These are phyloP conservation scores for Cephalopholis sonnerati DNA, from an alignment of 2,113 vertebrate genomes.

Conservation along the genomic window DNA sequence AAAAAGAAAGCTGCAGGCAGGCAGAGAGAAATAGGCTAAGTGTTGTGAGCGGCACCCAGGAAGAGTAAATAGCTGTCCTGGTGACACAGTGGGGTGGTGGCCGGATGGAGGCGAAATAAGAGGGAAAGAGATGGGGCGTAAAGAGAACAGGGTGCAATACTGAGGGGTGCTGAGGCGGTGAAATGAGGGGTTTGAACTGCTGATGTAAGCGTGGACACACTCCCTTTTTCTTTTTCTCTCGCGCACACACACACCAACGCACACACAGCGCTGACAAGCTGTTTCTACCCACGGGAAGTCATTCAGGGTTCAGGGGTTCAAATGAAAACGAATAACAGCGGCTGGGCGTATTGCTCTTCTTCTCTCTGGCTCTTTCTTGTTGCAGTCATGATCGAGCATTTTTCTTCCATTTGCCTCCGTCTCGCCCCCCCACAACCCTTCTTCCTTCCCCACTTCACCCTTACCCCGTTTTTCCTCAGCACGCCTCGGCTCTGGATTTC, in stretches of 20 bases:
- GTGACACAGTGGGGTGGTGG: conserved; percentile 57
- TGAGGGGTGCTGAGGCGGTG: conserved; percentile 82
- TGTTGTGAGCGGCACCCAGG: conserved; percentile 34
- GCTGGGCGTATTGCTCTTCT: conserved; percentile 52
- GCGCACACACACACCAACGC: conserved; percentile 19
- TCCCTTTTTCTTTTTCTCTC: conserved; percentile 41
- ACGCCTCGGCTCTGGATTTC: conserved; percentile 49
- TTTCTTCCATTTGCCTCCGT: conserved; percentile 31
- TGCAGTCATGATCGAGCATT: conserved; percentile 55
- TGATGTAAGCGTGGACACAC: conserved; percentile 79
- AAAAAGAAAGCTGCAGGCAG: conserved; percentile 30
- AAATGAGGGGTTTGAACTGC: conserved; percentile 79
- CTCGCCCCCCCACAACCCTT: not conserved
- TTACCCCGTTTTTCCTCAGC: conserved; percentile 24
- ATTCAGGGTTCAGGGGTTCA: conserved; percentile 78
- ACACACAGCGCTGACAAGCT: conserved; percentile 68
- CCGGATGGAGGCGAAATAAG: conserved; percentile 53
- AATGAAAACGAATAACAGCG: conserved; percentile 71
- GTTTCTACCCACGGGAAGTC: conserved; percentile 71
- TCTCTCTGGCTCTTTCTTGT: conserved; percentile 34
- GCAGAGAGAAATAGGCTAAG: conserved; percentile 35
- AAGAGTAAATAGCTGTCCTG: conserved; percentile 60
- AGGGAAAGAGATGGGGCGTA: conserved; percentile 73
- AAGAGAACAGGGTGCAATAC: conserved; percentile 76
- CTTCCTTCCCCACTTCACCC: not conserved